Conservation (phyloP, 35 echinoderm and acorn worm species). For the Lytechinus pictus region DNA sequence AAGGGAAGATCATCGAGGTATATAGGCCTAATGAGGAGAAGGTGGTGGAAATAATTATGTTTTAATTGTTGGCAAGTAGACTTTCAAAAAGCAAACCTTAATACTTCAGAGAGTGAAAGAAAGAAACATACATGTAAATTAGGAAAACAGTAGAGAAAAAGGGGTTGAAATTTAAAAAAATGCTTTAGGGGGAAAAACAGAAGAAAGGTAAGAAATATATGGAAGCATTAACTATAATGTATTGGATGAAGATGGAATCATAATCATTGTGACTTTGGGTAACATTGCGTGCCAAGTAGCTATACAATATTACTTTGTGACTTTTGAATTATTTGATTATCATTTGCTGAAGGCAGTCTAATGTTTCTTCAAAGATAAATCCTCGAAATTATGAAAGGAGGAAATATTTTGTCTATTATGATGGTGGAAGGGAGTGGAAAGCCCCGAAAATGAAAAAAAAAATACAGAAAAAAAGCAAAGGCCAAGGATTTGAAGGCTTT, state of each 20-base stretch:
- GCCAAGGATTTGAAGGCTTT: neutral
- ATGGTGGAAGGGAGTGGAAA: neutral
- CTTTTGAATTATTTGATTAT: neutral
- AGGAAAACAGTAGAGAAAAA: neutral
- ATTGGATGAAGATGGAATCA: neutral
- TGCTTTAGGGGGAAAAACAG: no score
- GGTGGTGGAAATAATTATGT: no score
- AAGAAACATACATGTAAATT: neutral
- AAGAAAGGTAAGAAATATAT: no score
- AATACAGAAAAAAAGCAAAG: neutral
- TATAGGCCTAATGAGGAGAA: no score
- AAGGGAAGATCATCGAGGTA: no score
- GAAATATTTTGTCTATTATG: neutral
- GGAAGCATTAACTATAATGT: no score
- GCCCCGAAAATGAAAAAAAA: neutral
- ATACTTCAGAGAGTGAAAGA: neutral
- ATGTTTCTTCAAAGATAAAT: neutral
- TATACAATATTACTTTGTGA: neutral
- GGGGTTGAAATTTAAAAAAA: neutral
- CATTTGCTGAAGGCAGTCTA: neutral
- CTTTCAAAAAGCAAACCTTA: neutral
- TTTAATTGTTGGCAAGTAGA: no score
- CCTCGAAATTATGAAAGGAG: neutral
- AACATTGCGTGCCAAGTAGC: conserved; percentile 1
- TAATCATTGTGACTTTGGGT: neutral